phyloP scores from a whole-genome alignment of 1,140 invertebrate genomes.

The Drusus annulatus region DNA sequence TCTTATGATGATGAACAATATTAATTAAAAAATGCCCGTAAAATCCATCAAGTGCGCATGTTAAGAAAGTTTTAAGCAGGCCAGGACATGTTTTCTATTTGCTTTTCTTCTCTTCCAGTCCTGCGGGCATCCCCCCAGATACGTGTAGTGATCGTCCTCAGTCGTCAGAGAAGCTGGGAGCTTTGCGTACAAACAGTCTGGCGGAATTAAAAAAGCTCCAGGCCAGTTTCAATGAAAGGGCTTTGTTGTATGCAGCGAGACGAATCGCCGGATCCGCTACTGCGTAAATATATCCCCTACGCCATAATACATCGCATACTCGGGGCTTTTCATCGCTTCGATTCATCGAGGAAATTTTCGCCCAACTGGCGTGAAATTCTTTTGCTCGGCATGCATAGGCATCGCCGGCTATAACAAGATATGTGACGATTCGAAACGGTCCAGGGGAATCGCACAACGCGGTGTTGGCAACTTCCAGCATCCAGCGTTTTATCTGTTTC shows the following conservation, averaged over 20 bases:
- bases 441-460: slow-evolving; percentile 13
- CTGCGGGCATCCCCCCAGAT: background rate
- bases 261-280: slow-evolving; percentile 36
- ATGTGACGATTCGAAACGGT: slow-evolving; percentile 14
- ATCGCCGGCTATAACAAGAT: slow-evolving; percentile 2
- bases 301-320: background rate
- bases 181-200: slow-evolving; percentile 24
- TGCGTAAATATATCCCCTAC: background rate
- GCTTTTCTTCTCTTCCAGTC: slow-evolving; percentile 1
- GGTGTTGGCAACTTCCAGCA: background rate
- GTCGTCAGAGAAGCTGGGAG: slow-evolving; percentile 12
- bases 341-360: slow-evolving; percentile 44
- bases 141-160: slow-evolving; percentile 23
- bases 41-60: too few species aligned
- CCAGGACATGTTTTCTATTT: too few species aligned
- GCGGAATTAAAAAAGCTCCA: slow-evolving; percentile 40
- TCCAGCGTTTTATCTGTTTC: background rate
- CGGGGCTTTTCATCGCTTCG: slow-evolving; percentile 31
- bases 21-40: too few species aligned
- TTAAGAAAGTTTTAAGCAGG: too few species aligned
- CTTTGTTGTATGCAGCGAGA: slow-evolving; percentile 32
- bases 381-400: slow-evolving; percentile 16
- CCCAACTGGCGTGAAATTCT: slow-evolving; percentile 45
- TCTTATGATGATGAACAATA: too few species aligned
- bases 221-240: slow-evolving; percentile 37